A percentile compares a stretch with the other conserved stretches of the same genome.
Conservation (phyloP, 2,888 invertebrate genomes). For the Xestoiulus laeticollis region DNA sequence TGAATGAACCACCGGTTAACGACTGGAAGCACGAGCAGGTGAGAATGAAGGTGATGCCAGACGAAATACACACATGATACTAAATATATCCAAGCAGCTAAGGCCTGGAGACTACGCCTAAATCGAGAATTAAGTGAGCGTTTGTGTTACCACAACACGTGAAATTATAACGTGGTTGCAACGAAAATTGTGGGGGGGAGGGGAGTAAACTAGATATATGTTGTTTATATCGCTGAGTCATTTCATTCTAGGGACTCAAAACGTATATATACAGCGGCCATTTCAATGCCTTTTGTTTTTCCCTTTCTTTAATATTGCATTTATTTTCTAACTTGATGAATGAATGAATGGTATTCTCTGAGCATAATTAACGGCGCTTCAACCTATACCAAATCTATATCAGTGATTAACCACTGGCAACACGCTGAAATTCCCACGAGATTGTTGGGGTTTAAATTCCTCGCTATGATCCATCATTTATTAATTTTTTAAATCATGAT, state of each 20-base stretch:
- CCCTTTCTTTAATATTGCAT: neutral
- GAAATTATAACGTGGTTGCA: neutral
- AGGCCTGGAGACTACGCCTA: neutral
- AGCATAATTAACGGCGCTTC: neutral
- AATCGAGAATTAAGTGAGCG: conserved; percentile 8
- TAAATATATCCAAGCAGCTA: neutral
- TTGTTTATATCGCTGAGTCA: neutral
- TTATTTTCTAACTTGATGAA: neutral
- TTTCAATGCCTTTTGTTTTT: neutral
- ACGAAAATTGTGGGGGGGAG: neutral
- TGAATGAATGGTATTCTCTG: neutral
- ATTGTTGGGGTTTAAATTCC: neutral
- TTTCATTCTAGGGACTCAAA: neutral
- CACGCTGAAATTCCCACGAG: neutral
- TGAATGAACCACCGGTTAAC: conserved; percentile 41
- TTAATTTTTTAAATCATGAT: neutral
- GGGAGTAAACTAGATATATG: neutral
- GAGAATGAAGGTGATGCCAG: conserved; percentile 38
- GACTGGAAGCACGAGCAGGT: conserved; percentile 1
- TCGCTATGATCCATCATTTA: neutral
- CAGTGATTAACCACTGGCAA: neutral
- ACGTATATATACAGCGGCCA: neutral
- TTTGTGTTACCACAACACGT: conserved; percentile 35
- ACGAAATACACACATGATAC: neutral
- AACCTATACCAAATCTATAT: neutral